These are phyloP conservation scores for Metopia argyrocephala DNA, from an alignment of 2,888 invertebrate genomes.

Conservation along the genomic window DNA sequence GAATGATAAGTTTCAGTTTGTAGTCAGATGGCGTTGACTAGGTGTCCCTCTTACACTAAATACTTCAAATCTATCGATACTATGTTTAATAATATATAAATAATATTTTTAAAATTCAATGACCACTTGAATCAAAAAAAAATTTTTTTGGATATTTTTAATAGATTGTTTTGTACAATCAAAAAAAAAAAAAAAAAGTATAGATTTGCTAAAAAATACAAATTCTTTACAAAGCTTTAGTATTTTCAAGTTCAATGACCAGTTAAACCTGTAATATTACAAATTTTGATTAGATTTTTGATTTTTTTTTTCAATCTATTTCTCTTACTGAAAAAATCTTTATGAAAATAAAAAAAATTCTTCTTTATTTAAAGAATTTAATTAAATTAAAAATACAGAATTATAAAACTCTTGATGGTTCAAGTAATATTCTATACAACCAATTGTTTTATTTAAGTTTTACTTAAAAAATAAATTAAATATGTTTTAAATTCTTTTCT, in stretches of 20 bases:
- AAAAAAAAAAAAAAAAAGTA: too few species aligned
- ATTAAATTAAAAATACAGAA: neutral
- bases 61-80: too few species aligned
- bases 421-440: neutral
- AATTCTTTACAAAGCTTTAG: neutral
- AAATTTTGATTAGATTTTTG: neutral
- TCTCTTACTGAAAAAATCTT: neutral
- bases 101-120: neutral
- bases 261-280: neutral
- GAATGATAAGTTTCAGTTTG: too few species aligned
- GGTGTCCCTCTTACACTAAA: too few species aligned
- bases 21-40: too few species aligned
- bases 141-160: too few species aligned
- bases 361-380: neutral
- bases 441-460: neutral
- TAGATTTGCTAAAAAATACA: neutral
- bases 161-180: too few species aligned
- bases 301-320: neutral
- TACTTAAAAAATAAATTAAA: too few species aligned
- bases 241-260: slow-evolving; percentile 1
- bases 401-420: neutral
- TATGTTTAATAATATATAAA: too few species aligned
- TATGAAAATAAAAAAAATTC: neutral
- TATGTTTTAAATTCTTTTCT: too few species aligned
- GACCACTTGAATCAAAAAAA: too few species aligned